These are phyloP conservation scores for Microcebus tavaratra DNA, from an alignment of 2,113 vertebrate genomes.

Conservation along the genomic window DNA sequence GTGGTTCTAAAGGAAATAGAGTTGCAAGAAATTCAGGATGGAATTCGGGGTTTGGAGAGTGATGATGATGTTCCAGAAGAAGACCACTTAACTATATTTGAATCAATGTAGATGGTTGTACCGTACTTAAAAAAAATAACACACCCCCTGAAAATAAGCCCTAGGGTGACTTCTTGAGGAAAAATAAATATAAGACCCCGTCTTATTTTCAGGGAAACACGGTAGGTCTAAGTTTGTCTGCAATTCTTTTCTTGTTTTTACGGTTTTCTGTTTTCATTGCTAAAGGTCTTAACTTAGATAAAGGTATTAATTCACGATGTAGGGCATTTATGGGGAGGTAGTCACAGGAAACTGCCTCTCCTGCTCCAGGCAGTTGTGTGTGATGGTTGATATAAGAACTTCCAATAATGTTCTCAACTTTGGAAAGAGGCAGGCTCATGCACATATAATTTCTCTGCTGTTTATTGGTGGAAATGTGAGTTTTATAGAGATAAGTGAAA, in stretches of 20 bases:
- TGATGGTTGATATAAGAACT: neutral
- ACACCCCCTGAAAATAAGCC: too few relatives aligned
- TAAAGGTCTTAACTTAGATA: neutral
- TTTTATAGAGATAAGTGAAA: neutral
- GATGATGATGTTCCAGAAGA: too few relatives aligned
- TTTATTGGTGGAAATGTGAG: neutral
- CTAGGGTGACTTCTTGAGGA: too few relatives aligned
- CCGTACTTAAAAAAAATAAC: too few relatives aligned
- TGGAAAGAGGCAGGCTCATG: neutral
- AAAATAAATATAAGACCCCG: too few relatives aligned
- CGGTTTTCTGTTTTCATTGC: neutral
- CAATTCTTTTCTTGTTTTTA: neutral
- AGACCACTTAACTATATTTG: too few relatives aligned
- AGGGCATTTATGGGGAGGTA: neutral
- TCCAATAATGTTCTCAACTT: neutral
- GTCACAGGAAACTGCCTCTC: neutral
- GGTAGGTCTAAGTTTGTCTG: neutral
- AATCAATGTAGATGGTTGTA: too few relatives aligned
- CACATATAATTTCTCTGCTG: neutral
- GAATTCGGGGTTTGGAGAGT: too few relatives aligned
- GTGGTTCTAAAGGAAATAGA: too few relatives aligned
- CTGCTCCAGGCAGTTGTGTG: neutral
- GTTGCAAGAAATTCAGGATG: too few relatives aligned
- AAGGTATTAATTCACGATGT: neutral
- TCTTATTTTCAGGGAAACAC: too few relatives aligned